Percentiles rank a stretch among this genome's conserved stretches.
Conservation (phyloP, 2,797 vertebrate species). For the Leptodactylus fallax region DNA sequence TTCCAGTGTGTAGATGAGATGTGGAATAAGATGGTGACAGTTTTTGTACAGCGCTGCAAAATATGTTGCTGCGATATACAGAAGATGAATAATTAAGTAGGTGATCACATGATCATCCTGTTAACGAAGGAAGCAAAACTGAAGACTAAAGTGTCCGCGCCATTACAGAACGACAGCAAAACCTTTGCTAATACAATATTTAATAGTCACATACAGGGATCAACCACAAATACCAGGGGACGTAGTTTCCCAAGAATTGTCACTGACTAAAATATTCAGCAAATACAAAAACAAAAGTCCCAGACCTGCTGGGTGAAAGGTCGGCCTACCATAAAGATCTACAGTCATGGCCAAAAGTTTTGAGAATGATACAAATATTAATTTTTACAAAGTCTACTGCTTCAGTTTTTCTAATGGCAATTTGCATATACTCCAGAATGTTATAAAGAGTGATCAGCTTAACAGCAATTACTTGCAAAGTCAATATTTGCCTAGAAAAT, state of each 20-base stretch:
- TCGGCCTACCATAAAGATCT: background rate
- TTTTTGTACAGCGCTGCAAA: background rate
- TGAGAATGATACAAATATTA: too few species aligned
- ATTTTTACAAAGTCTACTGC: too few species aligned
- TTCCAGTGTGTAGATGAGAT: too few species aligned
- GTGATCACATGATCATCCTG: background rate
- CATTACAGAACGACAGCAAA: background rate
- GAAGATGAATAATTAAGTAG: background rate
- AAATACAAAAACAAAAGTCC: background rate
- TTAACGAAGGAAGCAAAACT: background rate
- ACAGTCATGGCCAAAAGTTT: too few species aligned
- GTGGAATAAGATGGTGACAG: background rate
- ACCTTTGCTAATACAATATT: background rate
- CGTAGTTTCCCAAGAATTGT: background rate
- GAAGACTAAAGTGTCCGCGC: background rate
- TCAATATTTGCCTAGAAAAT: too few species aligned
- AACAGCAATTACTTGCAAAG: too few species aligned
- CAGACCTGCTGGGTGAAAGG: background rate
- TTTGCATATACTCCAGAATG: too few species aligned
- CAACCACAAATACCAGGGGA: conserved; percentile 20
- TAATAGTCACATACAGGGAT: background rate
- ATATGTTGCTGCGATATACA: background rate
- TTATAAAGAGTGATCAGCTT: too few species aligned
- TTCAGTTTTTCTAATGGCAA: too few species aligned
- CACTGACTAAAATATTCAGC: background rate